Evolutionary conservation across 2,113 vertebrate species (phyloP), one percentile per base, ranked within the genome.

Genomic region (Callospermophilus lateralis): DNA sequence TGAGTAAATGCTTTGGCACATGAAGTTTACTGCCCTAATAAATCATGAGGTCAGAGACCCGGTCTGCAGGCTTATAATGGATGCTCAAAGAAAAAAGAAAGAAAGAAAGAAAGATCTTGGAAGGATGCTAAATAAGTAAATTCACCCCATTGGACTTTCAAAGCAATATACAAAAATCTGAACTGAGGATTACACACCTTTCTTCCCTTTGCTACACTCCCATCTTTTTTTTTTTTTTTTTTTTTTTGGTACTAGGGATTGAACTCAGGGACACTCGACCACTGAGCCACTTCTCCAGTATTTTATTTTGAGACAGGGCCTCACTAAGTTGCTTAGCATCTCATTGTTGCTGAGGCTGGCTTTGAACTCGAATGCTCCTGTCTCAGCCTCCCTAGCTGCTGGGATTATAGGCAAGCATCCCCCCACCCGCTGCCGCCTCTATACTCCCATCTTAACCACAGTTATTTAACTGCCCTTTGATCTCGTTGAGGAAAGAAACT

Each of bases 91-190:
- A 51, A 51, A 12, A 51, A 51, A 51, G 2, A 51, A 51, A 0
- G 2, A 51, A 0, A 13, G 3, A 51, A 2, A 51, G 12, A 51
- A 13, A 51, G 3, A 45, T 45, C 45, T 45, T 45, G 8, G 12
- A 51, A 11, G 48, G 48, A 3, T 51, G 67, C 39, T 68, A 42
- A 55, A 55, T 53, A 34, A 45, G 2, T 53, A 63, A 55, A 32
- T 51, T 80, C 81, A 81, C 80, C 58, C 74, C 15, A n/a, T 8
- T 90, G 70, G 79, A 86, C 83, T 81, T 92, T 94, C 28, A 77
- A 73, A 89, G 72, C 55, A 42, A 37, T 32, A 26, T 26, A 32
- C 26, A 90, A 28, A 28, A 88, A 79, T 53, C 26, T 88, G 80
- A n/a, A 42, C 65, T 83, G 78, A n/a, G 51, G 48, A 34, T 85